Percentiles rank a stretch among this genome's conserved stretches.
These are phyloP conservation scores for Monochamus alternatus DNA, from an alignment of 2,888 invertebrate genomes.

Conservation along the genomic window DNA sequence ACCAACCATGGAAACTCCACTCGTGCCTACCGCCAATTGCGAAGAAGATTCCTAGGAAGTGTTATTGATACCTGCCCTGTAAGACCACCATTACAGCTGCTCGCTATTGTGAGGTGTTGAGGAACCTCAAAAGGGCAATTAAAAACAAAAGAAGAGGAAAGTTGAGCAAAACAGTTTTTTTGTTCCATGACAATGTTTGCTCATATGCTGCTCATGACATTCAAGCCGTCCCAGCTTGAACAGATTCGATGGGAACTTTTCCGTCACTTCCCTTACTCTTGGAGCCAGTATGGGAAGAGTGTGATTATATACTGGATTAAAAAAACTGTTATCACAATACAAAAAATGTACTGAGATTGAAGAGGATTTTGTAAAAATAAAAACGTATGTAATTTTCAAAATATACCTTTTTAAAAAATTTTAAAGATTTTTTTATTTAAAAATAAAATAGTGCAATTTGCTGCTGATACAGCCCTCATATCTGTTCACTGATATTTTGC, in stretches of 20 bases:
- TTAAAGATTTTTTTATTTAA: background rate
- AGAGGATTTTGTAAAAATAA: background rate
- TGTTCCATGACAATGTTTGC: background rate
- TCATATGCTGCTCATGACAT: background rate
- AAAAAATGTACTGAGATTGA: background rate
- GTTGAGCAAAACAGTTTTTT: constrained; percentile 1
- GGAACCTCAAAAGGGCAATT: background rate
- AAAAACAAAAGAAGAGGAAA: constrained; percentile 3
- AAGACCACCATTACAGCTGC: background rate
- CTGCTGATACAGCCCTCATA: background rate
- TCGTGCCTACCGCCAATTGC: too few relatives aligned
- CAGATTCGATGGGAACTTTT: background rate
- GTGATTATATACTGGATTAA: background rate
- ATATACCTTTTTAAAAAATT: background rate
- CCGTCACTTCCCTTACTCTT: background rate
- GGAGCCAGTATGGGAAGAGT: background rate
- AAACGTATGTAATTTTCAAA: background rate
- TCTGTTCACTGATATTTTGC: too few relatives aligned
- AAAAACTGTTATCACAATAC: background rate
- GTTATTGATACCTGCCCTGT: background rate
- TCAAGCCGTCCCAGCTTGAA: background rate
- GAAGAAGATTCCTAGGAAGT: background rate
- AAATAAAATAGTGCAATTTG: background rate
- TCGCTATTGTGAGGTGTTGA: background rate
- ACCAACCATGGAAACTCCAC: too few relatives aligned